These are phyloP conservation scores for Varanus komodoensis DNA, from an alignment of 2,113 vertebrate genomes.

Conservation along the genomic window DNA sequence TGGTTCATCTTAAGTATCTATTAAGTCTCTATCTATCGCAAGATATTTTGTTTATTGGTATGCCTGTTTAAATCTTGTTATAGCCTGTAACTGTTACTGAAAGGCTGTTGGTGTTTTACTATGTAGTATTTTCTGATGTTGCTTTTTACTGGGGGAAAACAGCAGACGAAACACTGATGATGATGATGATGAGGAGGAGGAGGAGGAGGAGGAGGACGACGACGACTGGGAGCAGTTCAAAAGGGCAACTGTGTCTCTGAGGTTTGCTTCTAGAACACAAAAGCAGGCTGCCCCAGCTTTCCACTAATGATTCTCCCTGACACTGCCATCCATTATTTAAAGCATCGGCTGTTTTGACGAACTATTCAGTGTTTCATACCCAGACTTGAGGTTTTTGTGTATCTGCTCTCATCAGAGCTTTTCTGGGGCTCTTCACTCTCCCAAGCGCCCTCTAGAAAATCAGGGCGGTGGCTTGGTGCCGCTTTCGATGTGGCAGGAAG, in stretches of 20 bases:
- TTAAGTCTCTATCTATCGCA: too few relatives aligned
- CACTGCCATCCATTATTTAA: neutral
- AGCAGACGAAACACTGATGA: neutral
- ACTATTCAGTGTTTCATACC: neutral
- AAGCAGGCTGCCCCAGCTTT: neutral
- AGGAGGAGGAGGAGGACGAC: neutral
- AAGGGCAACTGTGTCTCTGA: neutral
- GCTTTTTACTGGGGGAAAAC: too few relatives aligned
- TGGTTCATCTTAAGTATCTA: too few relatives aligned
- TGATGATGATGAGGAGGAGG: neutral
- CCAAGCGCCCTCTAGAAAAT: too few relatives aligned
- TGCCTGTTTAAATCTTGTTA: too few relatives aligned
- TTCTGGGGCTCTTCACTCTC: neutral
- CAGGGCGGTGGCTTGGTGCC: neutral
- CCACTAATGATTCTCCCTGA: neutral
- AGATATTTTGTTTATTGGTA: too few relatives aligned
- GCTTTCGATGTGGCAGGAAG: neutral
- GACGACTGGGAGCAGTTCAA: neutral
- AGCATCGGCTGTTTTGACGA: neutral
- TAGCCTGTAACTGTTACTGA: too few relatives aligned
- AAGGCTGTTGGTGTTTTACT: too few relatives aligned
- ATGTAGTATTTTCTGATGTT: too few relatives aligned
- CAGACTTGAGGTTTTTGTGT: neutral
- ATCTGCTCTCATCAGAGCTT: neutral
- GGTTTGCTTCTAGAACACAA: neutral